These are phyloP conservation scores for Acronicta psi DNA, from an alignment of 2,888 invertebrate genomes.

Conservation along the genomic window DNA sequence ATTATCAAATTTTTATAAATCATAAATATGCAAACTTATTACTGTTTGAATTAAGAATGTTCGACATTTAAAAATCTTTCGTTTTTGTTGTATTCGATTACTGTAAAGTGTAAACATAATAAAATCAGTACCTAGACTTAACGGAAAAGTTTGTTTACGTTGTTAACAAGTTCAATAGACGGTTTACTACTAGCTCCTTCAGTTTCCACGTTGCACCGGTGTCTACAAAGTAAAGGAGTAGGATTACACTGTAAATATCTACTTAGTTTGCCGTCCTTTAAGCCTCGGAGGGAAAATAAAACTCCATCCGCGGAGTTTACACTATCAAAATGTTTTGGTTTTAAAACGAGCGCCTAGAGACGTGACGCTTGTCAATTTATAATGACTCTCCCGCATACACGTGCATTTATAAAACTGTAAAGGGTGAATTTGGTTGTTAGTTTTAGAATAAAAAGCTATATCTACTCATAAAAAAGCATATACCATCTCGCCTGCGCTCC, in stretches of 20 bases:
- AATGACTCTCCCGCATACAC: not conserved
- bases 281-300: slow-evolving; percentile 54
- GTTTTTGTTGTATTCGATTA: too few species aligned
- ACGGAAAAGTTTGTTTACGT: slow-evolving; percentile 4
- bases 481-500: too few species aligned
- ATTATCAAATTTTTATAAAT: too few species aligned
- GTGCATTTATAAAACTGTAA: too few species aligned
- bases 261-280: slow-evolving; percentile 31
- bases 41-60: too few species aligned
- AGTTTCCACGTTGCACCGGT: slow-evolving; percentile 11
- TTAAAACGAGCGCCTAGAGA: slow-evolving; percentile 33
- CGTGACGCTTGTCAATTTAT: not conserved
- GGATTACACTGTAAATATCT: slow-evolving; percentile 51
- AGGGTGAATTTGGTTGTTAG: not conserved
- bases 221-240: slow-evolving; percentile 42
- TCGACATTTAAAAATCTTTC: too few species aligned
- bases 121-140: too few species aligned
- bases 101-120: too few species aligned
- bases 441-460: too few species aligned
- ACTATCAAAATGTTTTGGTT: slow-evolving; percentile 46
- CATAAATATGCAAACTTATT: too few species aligned
- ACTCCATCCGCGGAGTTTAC: slow-evolving; percentile 42
- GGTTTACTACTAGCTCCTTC: slow-evolving; percentile 8
- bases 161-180: slow-evolving; percentile 4
- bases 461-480: not conserved